phyloP scores from a whole-genome alignment of 2,797 vertebrate genomes.

The Dendrocincla tyrannina region DNA sequence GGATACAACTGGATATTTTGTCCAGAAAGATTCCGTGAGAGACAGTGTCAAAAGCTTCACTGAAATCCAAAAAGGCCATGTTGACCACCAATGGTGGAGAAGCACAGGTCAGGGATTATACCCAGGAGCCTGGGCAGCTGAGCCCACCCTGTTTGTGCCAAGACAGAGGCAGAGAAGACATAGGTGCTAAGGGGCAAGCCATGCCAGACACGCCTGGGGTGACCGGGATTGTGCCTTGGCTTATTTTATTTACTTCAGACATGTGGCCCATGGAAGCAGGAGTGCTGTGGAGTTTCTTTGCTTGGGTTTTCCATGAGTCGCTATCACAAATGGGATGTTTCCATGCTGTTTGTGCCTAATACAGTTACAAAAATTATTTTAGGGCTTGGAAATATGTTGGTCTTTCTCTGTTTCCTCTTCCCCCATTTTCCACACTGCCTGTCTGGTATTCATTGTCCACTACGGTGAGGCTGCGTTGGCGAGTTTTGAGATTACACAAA shows the following conservation, averaged over 20 bases:
- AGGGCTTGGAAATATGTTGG: background rate
- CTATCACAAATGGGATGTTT: background rate
- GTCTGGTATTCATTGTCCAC: background rate
- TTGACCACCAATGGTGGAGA: background rate
- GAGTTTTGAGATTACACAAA: background rate
- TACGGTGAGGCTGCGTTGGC: background rate
- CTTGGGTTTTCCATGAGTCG: background rate
- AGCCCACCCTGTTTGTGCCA: background rate
- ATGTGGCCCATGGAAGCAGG: background rate
- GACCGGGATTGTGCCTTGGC: background rate
- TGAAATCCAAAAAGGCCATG: too few species aligned
- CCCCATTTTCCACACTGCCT: background rate
- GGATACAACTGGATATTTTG: too few species aligned
- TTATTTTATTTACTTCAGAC: background rate
- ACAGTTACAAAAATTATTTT: background rate
- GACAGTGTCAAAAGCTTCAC: too few species aligned
- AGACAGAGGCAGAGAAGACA: background rate
- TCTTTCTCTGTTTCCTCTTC: background rate
- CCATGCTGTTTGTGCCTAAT: background rate
- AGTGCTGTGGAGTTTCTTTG: background rate
- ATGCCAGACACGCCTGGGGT: accelerated
- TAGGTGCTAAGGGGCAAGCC: background rate
- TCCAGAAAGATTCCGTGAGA: too few species aligned
- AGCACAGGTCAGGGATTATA: background rate
- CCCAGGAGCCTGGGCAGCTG: accelerated